Base-by-base conservation (phyloP, 2,797 vertebrate genomes). In the Zalophus californianus region DNA sequence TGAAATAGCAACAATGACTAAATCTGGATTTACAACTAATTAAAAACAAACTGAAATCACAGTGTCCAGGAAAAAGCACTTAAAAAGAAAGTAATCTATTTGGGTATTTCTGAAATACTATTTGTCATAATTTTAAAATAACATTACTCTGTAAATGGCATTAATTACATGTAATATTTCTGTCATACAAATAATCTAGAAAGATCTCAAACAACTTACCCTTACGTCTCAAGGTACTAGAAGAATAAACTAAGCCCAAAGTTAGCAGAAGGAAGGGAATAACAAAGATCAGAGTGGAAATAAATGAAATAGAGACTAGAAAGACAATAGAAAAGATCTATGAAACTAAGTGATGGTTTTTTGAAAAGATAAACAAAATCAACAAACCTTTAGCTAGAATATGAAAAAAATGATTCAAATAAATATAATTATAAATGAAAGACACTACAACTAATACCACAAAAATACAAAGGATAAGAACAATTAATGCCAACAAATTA, bases 141-240 rank as follows among this genome's bases (percentile, higher is more conserved):
- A 48, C 21, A 78, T 16, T 86, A 75, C 21, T 92, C 79, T 86
- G 25, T 58, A 88, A 85, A 86, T 91, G 38, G 56, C 44, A 73
- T 58, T 78, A 86, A 62, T 50, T 96, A 80, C 29, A 58, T 56
- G 21, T 77, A 87, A 44, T 70, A 95, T 89, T 94, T 85, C 50
- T 91, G 72, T 4, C 66, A 85, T 68, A 96, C 21, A 52, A 78
- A 35, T 91, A 41, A 77, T n/a, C 68, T 75, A 70, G 62, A 82
- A 94, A 82, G 44, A 68, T 72, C 75, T 88, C 75, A 93, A 93
- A 68, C 72, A 56, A 86, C 29, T 27, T 35, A 87, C n/a, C 32
- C 25, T 92, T 60, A 83, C 13, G 50, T 18, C 50, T 79, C 27
- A 62, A 77, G 21, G 23, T 60, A 50, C 56, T 13, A 77, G 29